A percentile compares a stretch with the other conserved stretches of the same genome.
phyloP scores from a whole-genome alignment of 2,797 vertebrate species.

The Acanthurus tractus region DNA sequence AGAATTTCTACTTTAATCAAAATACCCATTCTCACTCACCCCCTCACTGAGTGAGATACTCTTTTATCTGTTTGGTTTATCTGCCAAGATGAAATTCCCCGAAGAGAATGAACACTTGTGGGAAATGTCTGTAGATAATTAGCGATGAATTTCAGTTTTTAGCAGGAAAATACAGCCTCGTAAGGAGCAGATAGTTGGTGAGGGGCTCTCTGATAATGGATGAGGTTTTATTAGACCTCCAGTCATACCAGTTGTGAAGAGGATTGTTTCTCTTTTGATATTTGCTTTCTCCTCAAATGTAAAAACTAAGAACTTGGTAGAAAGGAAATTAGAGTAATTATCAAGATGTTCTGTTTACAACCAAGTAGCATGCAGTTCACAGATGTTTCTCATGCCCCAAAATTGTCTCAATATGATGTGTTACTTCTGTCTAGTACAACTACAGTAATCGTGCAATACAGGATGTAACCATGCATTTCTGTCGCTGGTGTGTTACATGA shows the following conservation, averaged over 20 bases:
- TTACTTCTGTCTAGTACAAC: not conserved
- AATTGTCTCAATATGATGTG: not conserved
- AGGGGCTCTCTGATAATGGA: not conserved
- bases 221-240: not conserved
- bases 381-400: not conserved
- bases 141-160: constrained; percentile 19
- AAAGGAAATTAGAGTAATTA: not conserved
- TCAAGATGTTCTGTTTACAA: not conserved
- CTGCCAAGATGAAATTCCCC: constrained; percentile 26
- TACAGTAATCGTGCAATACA: not conserved
- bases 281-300: too few relatives aligned
- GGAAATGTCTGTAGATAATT: constrained; percentile 34
- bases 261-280: too few relatives aligned
- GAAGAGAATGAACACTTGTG: constrained; percentile 27
- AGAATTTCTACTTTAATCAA: constrained; percentile 37
- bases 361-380: not conserved
- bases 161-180: not conserved
- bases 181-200: not conserved
- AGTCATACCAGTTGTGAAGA: too few relatives aligned
- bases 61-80: constrained; percentile 37
- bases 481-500: constrained; percentile 13
- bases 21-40: not conserved
- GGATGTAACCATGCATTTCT: constrained; percentile 12
- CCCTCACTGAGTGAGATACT: not conserved
- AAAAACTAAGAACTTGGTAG: not conserved